Base-by-base conservation (phyloP, 2,888 invertebrate genomes). In the Pterobdella sp. region DNA sequence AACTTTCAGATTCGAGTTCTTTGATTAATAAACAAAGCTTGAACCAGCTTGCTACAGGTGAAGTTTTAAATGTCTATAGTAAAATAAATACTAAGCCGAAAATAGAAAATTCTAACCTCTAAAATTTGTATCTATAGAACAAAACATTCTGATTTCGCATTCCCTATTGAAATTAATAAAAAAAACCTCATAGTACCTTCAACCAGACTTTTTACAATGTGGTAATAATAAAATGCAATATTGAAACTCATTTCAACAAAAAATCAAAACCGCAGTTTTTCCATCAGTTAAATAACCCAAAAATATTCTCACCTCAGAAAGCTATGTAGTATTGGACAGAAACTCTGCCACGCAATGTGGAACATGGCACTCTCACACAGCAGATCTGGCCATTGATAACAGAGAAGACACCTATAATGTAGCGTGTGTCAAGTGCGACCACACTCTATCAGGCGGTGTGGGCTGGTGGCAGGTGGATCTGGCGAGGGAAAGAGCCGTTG, bases 391-490 rank as follows among this genome's bases (percentile, higher is more conserved):
- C 3, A 60, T 63, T 63, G 71, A 71, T 34, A 52, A 52, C 63
- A 63, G 22, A 29, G 14, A 18, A 1, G 1, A 31, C n/a, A 71
- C 71, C 2, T 71, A 32, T 22, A 63, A 60, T n/a, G 52, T 71
- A 14, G 56, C 63, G 18, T 71, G 71, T 29, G 26, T 71, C 63
- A 56, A 34, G 36, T 71, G 71, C 36, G 63, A 71, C 60, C 29
- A 52, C 14, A 60, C 63, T 14, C 71, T 71, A 10, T 26, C 18
- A 22, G 34, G 56, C n/a, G 71, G 63, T n/a, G 34, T 35, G 1
- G 71, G 71, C 14, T 71, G 71, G 71, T 71, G 71, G 71, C 32
- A 35, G 34, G 32, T 71, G 52, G 71, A 71, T 29, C 60, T 71
- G 34, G 1, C 14, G 26, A 71, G 36, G 35, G 63, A 60, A 34